Evolutionary conservation across 2,113 vertebrate genomes (phyloP).

Genomic region (Crypturellus undulatus): DNA sequence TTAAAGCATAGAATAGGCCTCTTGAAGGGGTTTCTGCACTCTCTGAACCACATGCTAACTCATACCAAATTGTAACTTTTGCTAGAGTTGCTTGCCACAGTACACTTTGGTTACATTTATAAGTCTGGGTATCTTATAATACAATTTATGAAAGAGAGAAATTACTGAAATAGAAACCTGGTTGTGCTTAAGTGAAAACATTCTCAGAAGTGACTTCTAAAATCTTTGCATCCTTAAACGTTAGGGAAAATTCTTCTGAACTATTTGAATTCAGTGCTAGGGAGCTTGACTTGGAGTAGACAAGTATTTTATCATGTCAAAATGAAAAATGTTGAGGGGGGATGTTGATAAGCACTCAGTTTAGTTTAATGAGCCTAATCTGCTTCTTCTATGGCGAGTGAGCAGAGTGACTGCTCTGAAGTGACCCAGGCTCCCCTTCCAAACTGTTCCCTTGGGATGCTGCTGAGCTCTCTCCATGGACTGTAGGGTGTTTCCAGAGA

Average conservation of each 20-base stretch:
- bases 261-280: neutral
- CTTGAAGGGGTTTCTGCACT: neutral
- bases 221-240: neutral
- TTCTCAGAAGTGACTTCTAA: conserved; percentile 4
- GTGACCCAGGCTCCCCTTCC: neutral
- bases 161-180: neutral
- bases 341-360: neutral
- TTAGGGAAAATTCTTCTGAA: neutral
- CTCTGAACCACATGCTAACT: conserved; percentile 10
- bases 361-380: fast-evolving
- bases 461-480: neutral
- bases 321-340: neutral
- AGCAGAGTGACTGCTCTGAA: neutral
- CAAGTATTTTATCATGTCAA: neutral
- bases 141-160: conserved; percentile 19
- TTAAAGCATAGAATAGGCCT: conserved; percentile 2
- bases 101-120: conserved; percentile 26
- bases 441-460: neutral
- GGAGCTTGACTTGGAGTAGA: neutral
- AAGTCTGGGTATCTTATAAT: conserved; percentile 45
- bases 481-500: neutral
- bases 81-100: conserved; percentile 37
- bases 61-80: neutral
- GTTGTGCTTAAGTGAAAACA: neutral
- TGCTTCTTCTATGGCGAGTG: neutral